These are phyloP conservation scores for Conistra vaccinii DNA, from an alignment of 2,888 invertebrate species.

Conservation along the genomic window DNA sequence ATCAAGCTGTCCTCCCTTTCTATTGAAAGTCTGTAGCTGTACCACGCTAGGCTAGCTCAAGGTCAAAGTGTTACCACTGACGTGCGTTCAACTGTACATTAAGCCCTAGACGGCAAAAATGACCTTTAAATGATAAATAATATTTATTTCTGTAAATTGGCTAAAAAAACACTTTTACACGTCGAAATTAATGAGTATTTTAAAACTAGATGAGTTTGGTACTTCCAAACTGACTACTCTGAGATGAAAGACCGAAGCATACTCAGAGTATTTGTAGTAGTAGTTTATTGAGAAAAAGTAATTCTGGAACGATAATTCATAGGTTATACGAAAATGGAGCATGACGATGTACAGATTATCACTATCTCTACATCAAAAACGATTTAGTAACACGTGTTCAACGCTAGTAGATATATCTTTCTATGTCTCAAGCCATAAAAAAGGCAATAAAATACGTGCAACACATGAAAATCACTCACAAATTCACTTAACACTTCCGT, in stretches of 20 bases:
- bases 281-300: background rate
- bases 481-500: slow-evolving; percentile 54
- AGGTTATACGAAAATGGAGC: background rate
- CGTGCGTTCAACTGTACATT: background rate
- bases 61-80: background rate
- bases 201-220: background rate
- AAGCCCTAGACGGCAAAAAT: background rate
- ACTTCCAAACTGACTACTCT: background rate
- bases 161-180: background rate
- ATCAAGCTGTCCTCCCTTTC: background rate
- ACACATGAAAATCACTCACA: slow-evolving; percentile 54
- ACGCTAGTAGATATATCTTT: slow-evolving; percentile 18
- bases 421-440: slow-evolving; percentile 47
- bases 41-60: background rate
- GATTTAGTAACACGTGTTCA: slow-evolving; percentile 33
- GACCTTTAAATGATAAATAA: background rate
- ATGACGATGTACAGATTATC: background rate
- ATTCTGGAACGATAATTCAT: background rate
- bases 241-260: background rate
- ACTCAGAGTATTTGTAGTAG: background rate
- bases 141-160: background rate
- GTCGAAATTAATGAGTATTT: background rate
- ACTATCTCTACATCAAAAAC: slow-evolving; percentile 31
- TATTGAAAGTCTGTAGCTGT: background rate
- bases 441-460: slow-evolving; percentile 59